phyloP scores from a whole-genome alignment of 1,140 invertebrate genomes.

The Scaptomyza pallida region DNA sequence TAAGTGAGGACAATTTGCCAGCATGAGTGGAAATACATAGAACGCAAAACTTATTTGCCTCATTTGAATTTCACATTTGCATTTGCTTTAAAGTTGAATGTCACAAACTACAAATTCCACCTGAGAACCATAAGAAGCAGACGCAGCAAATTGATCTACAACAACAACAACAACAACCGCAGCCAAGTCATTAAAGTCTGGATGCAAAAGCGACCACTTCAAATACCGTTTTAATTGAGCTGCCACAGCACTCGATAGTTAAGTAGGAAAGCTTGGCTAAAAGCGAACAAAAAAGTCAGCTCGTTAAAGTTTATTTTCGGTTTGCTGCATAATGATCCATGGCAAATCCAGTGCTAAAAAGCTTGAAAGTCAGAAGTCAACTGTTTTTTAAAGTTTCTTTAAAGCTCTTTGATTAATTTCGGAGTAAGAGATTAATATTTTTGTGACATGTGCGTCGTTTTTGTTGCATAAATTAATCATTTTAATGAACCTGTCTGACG shows the following conservation, averaged over 20 bases:
- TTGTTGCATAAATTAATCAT: constrained; percentile 29
- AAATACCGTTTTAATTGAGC: constrained; percentile 75
- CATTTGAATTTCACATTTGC: constrained; percentile 48
- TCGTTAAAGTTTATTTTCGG: constrained; percentile 16
- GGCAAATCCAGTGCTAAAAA: constrained; percentile 4
- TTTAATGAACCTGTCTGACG: constrained; percentile 26
- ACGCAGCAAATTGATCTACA: no score
- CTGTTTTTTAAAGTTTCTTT: neutral
- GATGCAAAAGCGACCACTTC: constrained; percentile 35
- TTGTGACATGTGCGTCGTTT: neutral
- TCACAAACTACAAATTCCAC: constrained; percentile 33
- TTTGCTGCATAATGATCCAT: constrained; percentile 24
- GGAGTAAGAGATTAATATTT: no score
- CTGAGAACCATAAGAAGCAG: constrained; percentile 7
- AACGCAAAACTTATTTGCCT: constrained; percentile 5
- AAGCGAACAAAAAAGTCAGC: neutral
- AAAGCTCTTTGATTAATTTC: neutral
- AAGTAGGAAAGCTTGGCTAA: constrained; percentile 12
- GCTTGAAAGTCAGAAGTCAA: neutral
- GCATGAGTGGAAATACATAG: constrained; percentile 52
- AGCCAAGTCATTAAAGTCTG: constrained; percentile 52
- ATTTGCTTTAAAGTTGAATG: constrained; percentile 23
- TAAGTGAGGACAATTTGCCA: constrained; percentile 77
- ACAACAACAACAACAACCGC: constrained; percentile 42
- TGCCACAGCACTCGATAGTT: constrained; percentile 43